Base-by-base conservation (phyloP, 2,888 invertebrate species). In the Allacma fusca region DNA sequence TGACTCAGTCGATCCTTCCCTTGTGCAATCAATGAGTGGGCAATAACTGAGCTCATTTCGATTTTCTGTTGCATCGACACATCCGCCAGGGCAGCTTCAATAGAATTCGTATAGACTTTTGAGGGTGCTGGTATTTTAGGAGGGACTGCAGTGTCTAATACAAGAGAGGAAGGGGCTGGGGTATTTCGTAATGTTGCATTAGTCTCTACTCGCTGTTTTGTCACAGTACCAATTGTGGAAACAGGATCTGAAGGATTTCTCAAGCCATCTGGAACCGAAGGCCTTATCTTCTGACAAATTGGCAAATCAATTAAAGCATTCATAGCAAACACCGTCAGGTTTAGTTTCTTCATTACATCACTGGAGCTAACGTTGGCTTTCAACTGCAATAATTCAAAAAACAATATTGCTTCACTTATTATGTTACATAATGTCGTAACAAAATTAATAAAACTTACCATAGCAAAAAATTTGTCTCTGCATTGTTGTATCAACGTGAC, bases 401-500 rank as follows among this genome's bases (percentile, higher is more conserved):
- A n/a, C n/a, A n/a, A n/a, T n/a, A n/a, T n/a, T n/a, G n/a, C n/a
- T n/a, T n/a, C n/a, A n/a, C n/a, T n/a, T n/a, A n/a, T n/a, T n/a
- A n/a, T n/a, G n/a, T n/a, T n/a, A n/a, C n/a, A n/a, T n/a, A n/a
- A n/a, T n/a, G n/a, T n/a, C n/a, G n/a, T n/a, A n/a, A n/a, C n/a
- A n/a, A n/a, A n/a, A n/a, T n/a, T n/a, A 40, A 65, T n/a, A 29
- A 28, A 57, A 80, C 73, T 79, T 76, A 84, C 84, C 77, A 81
- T 70, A 21, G 81, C 75, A 80, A 80, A 79, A 70, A 83, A 83
- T 23, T 81, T 81, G 71, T 83, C 82, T 24, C 81, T 64, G 44
- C 80, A 79, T 44, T 80, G 79, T 74, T 81, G 81, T 12, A 84
- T 65, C 57, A 83, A 67, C 16, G 74, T 69, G 19, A 84, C 83